Evolutionary conservation across 2,888 invertebrate genomes (phyloP).

Genomic region (Sinohyriopsis cumingii): DNA sequence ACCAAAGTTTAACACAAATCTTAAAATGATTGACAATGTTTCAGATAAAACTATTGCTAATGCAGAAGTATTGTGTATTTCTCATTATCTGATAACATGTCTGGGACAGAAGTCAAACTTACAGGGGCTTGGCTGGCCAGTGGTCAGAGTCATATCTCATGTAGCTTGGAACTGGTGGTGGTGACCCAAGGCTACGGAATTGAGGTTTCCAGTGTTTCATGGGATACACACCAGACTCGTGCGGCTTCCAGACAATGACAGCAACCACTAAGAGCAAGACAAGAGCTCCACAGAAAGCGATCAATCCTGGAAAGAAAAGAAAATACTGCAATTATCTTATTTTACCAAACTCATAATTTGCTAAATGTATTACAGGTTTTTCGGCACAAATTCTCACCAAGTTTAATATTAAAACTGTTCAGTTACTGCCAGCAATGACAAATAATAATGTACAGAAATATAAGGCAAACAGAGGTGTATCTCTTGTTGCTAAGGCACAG

Average conservation of each 20-base stretch:
- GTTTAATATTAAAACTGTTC: too few relatives aligned
- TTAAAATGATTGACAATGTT: too few relatives aligned
- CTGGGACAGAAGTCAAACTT: constrained; percentile 7
- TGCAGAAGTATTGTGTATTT: too few relatives aligned
- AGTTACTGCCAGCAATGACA: too few relatives aligned
- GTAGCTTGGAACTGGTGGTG: constrained; percentile 64
- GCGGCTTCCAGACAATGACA: constrained; percentile 67
- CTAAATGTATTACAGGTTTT: too few relatives aligned
- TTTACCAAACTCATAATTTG: too few relatives aligned
- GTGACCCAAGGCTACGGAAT: constrained; percentile 64
- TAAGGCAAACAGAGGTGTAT: neutral
- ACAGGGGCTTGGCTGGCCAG: constrained; percentile 54
- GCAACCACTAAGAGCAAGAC: constrained; percentile 63
- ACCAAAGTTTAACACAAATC: too few relatives aligned
- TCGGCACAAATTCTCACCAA: too few relatives aligned
- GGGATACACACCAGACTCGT: constrained; percentile 66
- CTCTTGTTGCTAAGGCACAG: too few relatives aligned
- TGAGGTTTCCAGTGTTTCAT: constrained; percentile 69
- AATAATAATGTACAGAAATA: neutral
- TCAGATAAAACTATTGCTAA: too few relatives aligned
- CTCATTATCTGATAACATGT: too few relatives aligned
- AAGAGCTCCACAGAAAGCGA: constrained; percentile 63
- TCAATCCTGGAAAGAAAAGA: constrained; percentile 51
- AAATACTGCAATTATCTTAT: neutral
- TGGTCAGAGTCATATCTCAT: constrained; percentile 61